These are phyloP conservation scores for Myoxocephalus aenaeus DNA, from an alignment of 2,797 vertebrate genomes.

Conservation along the genomic window DNA sequence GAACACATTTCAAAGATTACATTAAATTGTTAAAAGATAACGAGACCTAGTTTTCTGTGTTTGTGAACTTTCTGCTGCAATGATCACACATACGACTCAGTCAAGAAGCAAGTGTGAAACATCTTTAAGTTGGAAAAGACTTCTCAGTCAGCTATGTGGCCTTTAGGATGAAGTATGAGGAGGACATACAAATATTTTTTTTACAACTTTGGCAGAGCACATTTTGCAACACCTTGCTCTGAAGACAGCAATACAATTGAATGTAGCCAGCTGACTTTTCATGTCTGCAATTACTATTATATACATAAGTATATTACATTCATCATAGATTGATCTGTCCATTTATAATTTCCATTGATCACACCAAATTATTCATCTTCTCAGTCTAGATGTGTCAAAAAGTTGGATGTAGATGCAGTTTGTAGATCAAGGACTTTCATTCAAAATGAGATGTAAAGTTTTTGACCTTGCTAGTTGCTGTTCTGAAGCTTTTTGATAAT, in stretches of 20 bases:
- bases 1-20: not conserved
- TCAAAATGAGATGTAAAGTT: not conserved
- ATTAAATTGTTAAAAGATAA: not conserved
- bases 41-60: not conserved
- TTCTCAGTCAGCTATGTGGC: not conserved
- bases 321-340: not conserved
- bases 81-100: not conserved
- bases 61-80: slow-evolving; percentile 3
- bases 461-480: not conserved
- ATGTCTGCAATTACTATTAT: not conserved
- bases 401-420: not conserved
- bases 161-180: not conserved
- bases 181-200: not conserved
- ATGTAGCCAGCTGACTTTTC: not conserved
- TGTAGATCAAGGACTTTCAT: not conserved
- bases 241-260: not conserved
- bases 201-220: not conserved
- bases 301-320: not conserved
- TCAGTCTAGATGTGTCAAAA: not conserved
- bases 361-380: not conserved
- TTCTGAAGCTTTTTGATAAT: not conserved
- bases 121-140: slow-evolving; percentile 14
- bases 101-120: slow-evolving; percentile 6
- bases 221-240: not conserved
- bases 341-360: not conserved